Base-by-base conservation (phyloP, 2,888 invertebrate genomes). In the Heliconius erato region DNA sequence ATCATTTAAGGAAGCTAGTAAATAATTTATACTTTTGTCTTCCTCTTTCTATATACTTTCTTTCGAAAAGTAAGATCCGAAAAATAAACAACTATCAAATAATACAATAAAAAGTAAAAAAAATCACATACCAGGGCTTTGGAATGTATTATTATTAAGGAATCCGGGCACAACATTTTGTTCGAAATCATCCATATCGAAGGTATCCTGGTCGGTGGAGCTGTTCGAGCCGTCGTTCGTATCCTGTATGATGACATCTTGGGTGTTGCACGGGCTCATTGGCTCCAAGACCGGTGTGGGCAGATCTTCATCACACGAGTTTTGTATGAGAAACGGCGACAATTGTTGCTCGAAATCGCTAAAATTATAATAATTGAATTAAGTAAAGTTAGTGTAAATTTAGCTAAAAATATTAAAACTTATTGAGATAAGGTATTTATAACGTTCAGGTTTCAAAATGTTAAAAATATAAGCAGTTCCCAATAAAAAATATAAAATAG, bases 341-440 rank as follows among this genome's bases (percentile, higher is more conserved):
- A 97, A 90, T 86, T 97, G 96, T 85, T 97, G 97, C 86, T 97
- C 97, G 90, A 96, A 95, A 88, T 96, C 95, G 82, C 95, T 95
- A 89, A 7, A 85, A 86, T 74, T 83, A 85, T 54, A 2, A 3
- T 11, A 49, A 68, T 23, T 49, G 2, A 78, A 44, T 44, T 40
- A 49, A 7, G 11, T 26, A 23, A n/a, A n/a, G n/a, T n/a, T n/a
- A n/a, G 32, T 44, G 26, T 12, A 23, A 44, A 35, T 63, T 9
- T n/a, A 67, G 28, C 14, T 28, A 6, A 59, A 54, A 16, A 59
- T n/a, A 59, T 59, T 59, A 59, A n/a, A 23, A 23, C 23, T 19
- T 59, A 23, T 23, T 16, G 0, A 49, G 49, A 19, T 16, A 49
- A 49, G 16, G 1, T 49, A 49, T 49, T 49, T 16, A 16, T 54